Evolutionary conservation across 2,113 vertebrate species (phyloP), one percentile per base, ranked within the genome.

Genomic region (Corythornis vintsioides): DNA sequence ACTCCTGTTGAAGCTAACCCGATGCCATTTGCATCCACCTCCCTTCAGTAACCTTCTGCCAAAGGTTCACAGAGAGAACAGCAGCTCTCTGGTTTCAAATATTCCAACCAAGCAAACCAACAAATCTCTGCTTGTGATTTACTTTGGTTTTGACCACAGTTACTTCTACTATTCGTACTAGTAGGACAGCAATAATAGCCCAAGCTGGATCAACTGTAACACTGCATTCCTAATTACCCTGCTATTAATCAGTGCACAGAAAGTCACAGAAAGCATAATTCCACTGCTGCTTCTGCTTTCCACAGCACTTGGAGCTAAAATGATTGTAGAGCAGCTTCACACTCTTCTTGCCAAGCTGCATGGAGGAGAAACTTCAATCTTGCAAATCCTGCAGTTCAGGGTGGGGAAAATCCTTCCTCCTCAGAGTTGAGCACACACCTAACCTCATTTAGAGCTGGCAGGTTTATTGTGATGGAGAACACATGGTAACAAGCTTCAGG

Each of bases 81-180:
- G 43, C 73, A 67, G 22, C 28, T 66, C 67, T 55, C 52, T 50
- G 59, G 76, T 80, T 80, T 85, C 79, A 91, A 91, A 85, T 6
- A 43, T 22, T 91, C 50, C 50, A 13, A 79, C 42, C 81, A 89
- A 89, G 42, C 82, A 87, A 92, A 83, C 10, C 4, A 4, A 19
- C 9, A 77, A 83, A 6, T 50, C 19, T 11, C 26, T 21, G 10
- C 0, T 0, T 9, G 20, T 31, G 38, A 60, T 52, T 56, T 64
- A 24, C 29, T 81, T 88, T 56, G 25, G 9, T 86, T 86, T 75
- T 70, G 50, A 90, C 14, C 50, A 28, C 15, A 63, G n/a, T 47
- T 61, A 64, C 35, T 92, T 81, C 16, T 55, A 40, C 40, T 77
- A 43, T 10, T 66, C 26, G 20, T 55, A 3, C 4, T 77, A 4